Conservation (phyloP, 2,113 vertebrate genomes). For the Tricholaema leucomelas region DNA sequence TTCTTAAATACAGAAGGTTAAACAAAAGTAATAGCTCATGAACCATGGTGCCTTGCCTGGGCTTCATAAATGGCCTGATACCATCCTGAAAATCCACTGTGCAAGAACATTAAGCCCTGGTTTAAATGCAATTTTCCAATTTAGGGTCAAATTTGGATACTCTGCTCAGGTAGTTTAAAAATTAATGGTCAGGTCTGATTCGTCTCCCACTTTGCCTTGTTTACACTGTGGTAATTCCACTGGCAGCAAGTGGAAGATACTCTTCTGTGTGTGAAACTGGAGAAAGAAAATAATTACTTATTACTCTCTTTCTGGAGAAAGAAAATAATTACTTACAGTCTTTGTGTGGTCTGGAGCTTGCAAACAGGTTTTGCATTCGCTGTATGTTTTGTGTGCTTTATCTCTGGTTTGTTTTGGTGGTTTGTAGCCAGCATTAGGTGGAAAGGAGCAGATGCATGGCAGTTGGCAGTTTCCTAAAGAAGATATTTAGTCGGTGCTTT, state of each 20-base stretch:
- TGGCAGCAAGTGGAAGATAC: background rate
- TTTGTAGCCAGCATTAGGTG: background rate
- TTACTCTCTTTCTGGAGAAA: too few species aligned
- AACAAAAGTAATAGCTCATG: slow-evolving; percentile 41
- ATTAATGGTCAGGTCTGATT: background rate
- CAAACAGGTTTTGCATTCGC: slow-evolving; percentile 9
- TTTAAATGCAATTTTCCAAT: slow-evolving; percentile 34
- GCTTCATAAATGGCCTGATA: slow-evolving; percentile 14
- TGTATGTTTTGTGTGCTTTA: background rate
- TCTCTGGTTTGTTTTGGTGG: slow-evolving; percentile 32
- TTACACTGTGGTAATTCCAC: slow-evolving; percentile 5
- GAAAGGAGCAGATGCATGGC: slow-evolving; percentile 13
- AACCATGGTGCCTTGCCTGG: background rate
- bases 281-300: slow-evolving; percentile 32
- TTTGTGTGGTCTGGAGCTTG: background rate
- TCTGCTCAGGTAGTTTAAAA: slow-evolving; percentile 2
- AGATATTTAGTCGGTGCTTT: slow-evolving; percentile 5
- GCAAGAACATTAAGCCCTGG: slow-evolving; percentile 5
- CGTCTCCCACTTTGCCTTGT: background rate
- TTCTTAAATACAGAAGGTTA: slow-evolving; percentile 23
- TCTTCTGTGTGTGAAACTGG: background rate
- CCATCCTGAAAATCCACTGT: background rate
- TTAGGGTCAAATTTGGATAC: slow-evolving; percentile 21
- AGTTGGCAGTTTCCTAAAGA: slow-evolving; percentile 9
- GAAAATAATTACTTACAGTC: slow-evolving; percentile 27